Base-by-base conservation (phyloP, 1,140 invertebrate genomes). In the Leptopilina clavipes region DNA sequence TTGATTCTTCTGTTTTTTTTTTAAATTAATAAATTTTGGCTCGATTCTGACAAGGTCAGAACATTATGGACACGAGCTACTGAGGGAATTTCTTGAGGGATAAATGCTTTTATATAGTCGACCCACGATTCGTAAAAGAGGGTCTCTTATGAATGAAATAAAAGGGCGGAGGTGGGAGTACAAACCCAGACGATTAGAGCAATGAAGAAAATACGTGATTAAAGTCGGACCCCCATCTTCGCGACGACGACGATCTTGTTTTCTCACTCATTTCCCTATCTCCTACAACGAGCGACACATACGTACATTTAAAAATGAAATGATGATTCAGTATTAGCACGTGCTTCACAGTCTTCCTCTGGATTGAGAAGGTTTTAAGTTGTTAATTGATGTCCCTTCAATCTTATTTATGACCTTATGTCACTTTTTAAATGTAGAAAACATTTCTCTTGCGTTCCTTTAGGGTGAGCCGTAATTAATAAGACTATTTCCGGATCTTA, bases 71-170 rank as follows among this genome's bases (percentile, higher is more conserved):
- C 43, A 71, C 73, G 73, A 85, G 72, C 83, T 80, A 82, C 84
- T 86, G 79, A 81, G 59, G 25, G 43, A 74, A 72, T 65, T 40
- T 78, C 75, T 75, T 72, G 72, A 78, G 83, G 77, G 77, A 80
- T 76, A 83, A 87, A 81, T 76, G 85, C 79, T 82, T 84, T 88
- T 89, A 89, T 89, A 89, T 89, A 89, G 83, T 84, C 86, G 86
- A 86, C 88, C 88, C 84, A 89, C 88, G 83, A 81, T 75, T 56
- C 75, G 56, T 45, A 70, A 83, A 72, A 75, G 82, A 31, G 18
- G 73, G 75, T 77, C 44, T 79, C 75, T 45, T 52, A 84, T 87
- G 83, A 86, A 88, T 86, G 83, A 79, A 84, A 40, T 40, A 40
- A 40, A 82, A 75, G 80, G 80, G 73, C 76, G 73, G 83, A 77